These are phyloP conservation scores for Megalonaias nervosa DNA, from an alignment of 1,140 invertebrate genomes.

Conservation along the genomic window DNA sequence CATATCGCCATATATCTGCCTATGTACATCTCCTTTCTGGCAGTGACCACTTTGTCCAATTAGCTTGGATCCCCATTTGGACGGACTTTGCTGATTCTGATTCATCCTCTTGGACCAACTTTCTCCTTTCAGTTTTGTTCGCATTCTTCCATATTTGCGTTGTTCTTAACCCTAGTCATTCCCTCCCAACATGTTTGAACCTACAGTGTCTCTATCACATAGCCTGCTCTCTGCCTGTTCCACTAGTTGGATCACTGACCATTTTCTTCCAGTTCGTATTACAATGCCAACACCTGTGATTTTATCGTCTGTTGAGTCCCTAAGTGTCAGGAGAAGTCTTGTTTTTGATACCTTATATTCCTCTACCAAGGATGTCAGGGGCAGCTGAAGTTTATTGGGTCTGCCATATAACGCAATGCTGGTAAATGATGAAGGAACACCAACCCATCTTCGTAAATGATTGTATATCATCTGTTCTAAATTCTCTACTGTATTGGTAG, in stretches of 20 bases:
- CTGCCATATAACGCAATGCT: no score
- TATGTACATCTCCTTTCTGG: constrained; percentile 26
- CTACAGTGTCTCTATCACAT: neutral
- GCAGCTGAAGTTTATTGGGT: no score
- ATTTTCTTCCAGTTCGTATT: neutral
- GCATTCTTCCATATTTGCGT: no score
- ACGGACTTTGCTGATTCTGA: neutral
- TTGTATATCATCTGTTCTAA: no score
- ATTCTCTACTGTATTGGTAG: no score
- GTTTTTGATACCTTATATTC: no score
- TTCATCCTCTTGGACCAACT: constrained; percentile 11
- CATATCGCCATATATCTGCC: constrained; percentile 28
- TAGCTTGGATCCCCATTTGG: constrained; percentile 4
- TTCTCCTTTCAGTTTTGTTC: neutral
- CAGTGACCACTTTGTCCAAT: constrained; percentile 12
- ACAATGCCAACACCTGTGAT: neutral
- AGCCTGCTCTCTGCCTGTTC: neutral
- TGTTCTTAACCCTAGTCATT: neutral
- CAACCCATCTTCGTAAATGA: no score
- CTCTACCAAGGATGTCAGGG: no score
- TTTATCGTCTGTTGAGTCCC: neutral
- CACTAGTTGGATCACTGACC: neutral
- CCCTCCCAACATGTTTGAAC: neutral
- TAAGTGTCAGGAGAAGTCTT: no score
- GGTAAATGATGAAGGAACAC: no score